These are phyloP conservation scores for Tragelaphus eurycerus DNA, from an alignment of 2,797 vertebrate species.

Conservation along the genomic window DNA sequence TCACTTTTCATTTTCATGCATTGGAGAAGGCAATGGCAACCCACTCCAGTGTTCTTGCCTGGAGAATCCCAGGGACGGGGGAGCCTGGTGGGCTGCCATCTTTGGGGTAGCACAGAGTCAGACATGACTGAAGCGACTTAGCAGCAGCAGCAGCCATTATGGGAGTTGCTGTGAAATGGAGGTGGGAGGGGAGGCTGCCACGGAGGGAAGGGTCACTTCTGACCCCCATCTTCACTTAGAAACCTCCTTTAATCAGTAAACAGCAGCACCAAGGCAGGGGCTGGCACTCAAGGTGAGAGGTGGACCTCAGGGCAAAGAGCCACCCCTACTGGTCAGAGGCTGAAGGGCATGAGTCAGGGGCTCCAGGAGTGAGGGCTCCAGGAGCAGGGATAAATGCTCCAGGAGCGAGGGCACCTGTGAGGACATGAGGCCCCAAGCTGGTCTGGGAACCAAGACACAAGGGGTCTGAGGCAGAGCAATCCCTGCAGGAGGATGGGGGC, in stretches of 20 bases:
- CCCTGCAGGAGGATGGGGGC: not conserved
- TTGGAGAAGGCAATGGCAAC: no score
- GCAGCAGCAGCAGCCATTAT: not conserved
- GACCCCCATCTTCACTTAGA: not conserved
- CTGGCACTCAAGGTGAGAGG: not conserved
- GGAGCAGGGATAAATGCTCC: not conserved
- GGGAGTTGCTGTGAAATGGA: not conserved
- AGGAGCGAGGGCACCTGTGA: not conserved
- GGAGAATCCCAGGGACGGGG: no score
- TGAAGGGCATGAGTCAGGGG: not conserved
- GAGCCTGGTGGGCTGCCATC: no score
- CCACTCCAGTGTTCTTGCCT: no score
- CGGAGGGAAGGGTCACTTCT: not conserved
- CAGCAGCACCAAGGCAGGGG: not conserved
- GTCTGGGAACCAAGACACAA: not conserved
- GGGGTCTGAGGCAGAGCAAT: not conserved
- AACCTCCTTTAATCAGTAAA: not conserved
- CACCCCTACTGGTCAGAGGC: not conserved
- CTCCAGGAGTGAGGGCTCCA: not conserved
- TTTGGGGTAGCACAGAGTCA: no score
- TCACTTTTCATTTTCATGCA: no score
- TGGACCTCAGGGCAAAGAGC: not conserved
- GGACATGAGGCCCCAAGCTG: not conserved
- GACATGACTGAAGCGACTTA: no score
- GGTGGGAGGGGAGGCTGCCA: not conserved